A percentile compares a stretch with the other conserved stretches of the same genome.
Evolutionary conservation across 2,888 invertebrate species (phyloP).

Genomic region (Leptopilina syphax): DNA sequence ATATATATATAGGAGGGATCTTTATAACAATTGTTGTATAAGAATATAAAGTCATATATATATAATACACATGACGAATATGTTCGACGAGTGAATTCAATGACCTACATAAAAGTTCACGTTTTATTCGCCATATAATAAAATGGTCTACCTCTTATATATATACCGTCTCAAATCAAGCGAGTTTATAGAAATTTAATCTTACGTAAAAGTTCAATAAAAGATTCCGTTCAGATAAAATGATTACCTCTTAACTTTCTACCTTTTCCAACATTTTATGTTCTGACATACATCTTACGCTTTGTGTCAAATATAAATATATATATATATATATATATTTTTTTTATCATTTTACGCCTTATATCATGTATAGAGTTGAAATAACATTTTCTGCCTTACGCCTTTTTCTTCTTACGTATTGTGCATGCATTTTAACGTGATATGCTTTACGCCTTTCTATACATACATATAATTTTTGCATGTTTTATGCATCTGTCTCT

Average conservation of each 20-base stretch:
- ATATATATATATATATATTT: too few relatives aligned
- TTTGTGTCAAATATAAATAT: slow-evolving; percentile 1
- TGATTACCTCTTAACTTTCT: slow-evolving; percentile 8
- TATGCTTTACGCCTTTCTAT: neutral
- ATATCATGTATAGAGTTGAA: neutral
- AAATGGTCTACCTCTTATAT: neutral
- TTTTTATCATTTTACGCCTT: neutral
- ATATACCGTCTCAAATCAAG: neutral
- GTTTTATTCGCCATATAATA: neutral
- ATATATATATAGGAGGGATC: neutral
- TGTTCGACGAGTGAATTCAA: slow-evolving; percentile 8
- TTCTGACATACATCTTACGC: slow-evolving; percentile 11
- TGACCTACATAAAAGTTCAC: neutral
- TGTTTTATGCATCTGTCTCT: neutral
- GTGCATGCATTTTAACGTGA: neutral
- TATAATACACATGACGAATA: too few relatives aligned
- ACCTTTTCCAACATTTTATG: slow-evolving; percentile 1
- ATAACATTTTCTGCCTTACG: slow-evolving; percentile 3
- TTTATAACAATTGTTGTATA: neutral
- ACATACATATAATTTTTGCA: neutral
- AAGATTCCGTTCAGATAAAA: neutral
- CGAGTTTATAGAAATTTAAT: slow-evolving; percentile 6
- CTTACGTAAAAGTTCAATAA: slow-evolving; percentile 14
- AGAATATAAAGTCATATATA: neutral
- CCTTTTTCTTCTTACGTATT: slow-evolving; percentile 3